Evolutionary conservation across 2,113 vertebrate species (phyloP).

Genomic region (Stegostoma tigrinum): DNA sequence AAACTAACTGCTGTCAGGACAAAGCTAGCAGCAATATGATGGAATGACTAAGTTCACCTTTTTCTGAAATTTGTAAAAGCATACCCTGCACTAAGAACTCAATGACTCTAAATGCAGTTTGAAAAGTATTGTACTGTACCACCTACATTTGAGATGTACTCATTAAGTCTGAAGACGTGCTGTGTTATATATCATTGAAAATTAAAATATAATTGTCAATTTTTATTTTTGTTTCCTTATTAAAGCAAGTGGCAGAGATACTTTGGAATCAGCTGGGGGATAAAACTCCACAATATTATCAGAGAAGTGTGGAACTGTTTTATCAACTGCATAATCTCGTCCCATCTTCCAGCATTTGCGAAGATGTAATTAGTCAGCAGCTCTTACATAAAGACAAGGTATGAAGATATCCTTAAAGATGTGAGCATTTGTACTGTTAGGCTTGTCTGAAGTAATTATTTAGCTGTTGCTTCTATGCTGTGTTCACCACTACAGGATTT

Average conservation of each 20-base stretch:
- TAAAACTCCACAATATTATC: constrained; percentile 86
- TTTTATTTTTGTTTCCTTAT: constrained; percentile 37
- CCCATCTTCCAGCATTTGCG: constrained; percentile 90
- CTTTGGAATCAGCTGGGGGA: constrained; percentile 90
- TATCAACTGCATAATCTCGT: constrained; percentile 96
- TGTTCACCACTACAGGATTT: background rate
- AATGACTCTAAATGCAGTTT: background rate
- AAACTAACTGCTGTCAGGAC: background rate
- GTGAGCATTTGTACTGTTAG: background rate
- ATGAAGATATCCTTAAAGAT: constrained; percentile 37
- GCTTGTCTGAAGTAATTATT: background rate
- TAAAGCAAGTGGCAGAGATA: constrained; percentile 79
- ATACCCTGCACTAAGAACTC: background rate
- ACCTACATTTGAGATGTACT: background rate
- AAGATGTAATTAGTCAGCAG: constrained; percentile 96
- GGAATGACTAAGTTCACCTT: background rate
- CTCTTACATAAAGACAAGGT: constrained; percentile 95
- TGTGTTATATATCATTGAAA: background rate
- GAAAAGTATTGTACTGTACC: background rate
- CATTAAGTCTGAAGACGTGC: background rate
- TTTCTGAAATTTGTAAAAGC: background rate
- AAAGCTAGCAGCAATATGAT: background rate
- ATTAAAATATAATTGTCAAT: background rate
- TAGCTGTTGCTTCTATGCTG: background rate
- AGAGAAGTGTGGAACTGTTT: constrained; percentile 93